Base-by-base conservation (phyloP, 2,113 vertebrate species). In the Merops nubicus region DNA sequence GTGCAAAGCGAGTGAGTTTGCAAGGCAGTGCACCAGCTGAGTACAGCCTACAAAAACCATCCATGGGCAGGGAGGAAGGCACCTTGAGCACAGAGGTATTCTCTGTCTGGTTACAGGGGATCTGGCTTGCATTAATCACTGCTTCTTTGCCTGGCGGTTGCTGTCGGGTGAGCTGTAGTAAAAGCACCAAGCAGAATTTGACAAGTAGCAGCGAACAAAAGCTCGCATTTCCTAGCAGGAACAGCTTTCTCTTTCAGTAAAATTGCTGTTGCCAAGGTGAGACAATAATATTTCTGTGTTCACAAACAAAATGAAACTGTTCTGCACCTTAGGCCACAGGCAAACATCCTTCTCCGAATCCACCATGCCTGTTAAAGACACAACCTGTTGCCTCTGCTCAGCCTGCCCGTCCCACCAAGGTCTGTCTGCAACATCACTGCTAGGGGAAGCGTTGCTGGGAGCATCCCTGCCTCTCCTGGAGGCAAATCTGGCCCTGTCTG, bases 221-320 rank as follows among this genome's bases (percentile, higher is more conserved):
- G 60, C 59, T 81, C 15, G 77, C 73, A 33, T 93, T 91, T 95
- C 89, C 74, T 86, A 88, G 68, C 50, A 93, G 65, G 65, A 96
- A 20, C 91, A 85, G 38, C 50, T 87, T 91, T 38, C 19, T 64
- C 72, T 85, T 81, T n/a, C 65, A 65, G 47, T 70, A 78, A 91
- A 94, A 94, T 74, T 93, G 57, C 76, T 77, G 87, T 86, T 97
- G 76, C 80, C 76, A 91, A 86, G 88, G 93, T 80, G 85, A 95
- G 86, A 91, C 79, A 74, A 69, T 91, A 91, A 60, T 87, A 79
- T 92, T 94, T 89, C 72, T 87, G 64, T 94, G 89, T 94, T 94
- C 91, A 74, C 85, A 90, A 88, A 91, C 60, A 91, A 92, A 93
- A 94, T 91, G n/a, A 94, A 96, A 87, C 69, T 5, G 1, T 93